Base-by-base conservation (phyloP, 2,113 vertebrate species). In the rabbit (Oryctolagus cuniculus) region DNA sequence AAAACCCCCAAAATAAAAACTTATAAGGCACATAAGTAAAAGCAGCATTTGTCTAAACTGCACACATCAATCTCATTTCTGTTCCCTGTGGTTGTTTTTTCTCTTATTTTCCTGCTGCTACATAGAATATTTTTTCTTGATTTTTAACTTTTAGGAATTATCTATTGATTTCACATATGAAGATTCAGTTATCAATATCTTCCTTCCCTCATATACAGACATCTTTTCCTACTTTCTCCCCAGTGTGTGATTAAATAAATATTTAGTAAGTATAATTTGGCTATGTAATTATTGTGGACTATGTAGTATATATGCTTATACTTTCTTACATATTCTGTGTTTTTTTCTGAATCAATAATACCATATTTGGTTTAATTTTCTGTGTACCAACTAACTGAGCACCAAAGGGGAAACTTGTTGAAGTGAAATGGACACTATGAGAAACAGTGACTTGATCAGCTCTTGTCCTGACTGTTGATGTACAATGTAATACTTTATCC, bases 271-370 rank as follows among this genome's bases (percentile, higher is more conserved):
- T 92, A 72, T 27, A 44, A 24, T 66, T 79, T 27, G 61, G 21
- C 34, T 88, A 31, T 58, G 66, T 36, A 87, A 92, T 92, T 72
- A 85, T n/a, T 66, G 38, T 90, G 22, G 91, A 55, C 25, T 89
- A 44, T 22, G 8, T 66, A n/a, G 9, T 79, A 11, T 63, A 78
- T 38, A n/a, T 72, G 6, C 88, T 34, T 89, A 10, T 12, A 49
- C 16, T 95, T 87, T 61, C 27, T 81, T 77, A 81, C 6, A 84
- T 90, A n/a, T 79, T 55, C 38, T 90, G 4, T 75, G 95, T 90
- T 96, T 53, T 61, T 82, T 91, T 93, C 44, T n/a, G 36, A 83
- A 80, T 87, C 90, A n/a, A n/a, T n/a, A 79, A 94, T 93, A 74
- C 36, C 31, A 61, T 80, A 85, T 51, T 79, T 67, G 38, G 10